Evolutionary conservation across 2,888 invertebrate species (phyloP).

Genomic region (Dugesia japonica): DNA sequence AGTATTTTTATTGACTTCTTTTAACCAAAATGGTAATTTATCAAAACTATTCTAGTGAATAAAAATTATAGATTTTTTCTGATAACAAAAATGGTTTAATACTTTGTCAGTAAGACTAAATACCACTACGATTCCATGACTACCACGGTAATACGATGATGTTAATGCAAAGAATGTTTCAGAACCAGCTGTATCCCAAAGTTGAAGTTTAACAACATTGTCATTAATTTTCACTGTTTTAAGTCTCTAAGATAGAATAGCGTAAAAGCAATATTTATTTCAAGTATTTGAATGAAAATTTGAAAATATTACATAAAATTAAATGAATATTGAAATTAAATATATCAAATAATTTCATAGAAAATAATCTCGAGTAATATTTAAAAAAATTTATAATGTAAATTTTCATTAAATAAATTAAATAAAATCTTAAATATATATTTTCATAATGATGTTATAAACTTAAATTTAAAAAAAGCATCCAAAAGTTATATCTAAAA

Average conservation of each 20-base stretch:
- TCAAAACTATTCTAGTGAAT: neutral
- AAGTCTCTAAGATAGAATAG: neutral
- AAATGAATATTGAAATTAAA: too few species aligned
- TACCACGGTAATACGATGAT: neutral
- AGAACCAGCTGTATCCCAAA: neutral
- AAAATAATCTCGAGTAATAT: too few species aligned
- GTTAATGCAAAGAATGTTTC: neutral
- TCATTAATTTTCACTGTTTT: conserved; percentile 7
- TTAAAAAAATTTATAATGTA: too few species aligned
- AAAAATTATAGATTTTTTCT: neutral
- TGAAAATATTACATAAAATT: neutral
- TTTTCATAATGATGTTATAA: too few species aligned
- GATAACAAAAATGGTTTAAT: neutral
- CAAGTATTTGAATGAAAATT: neutral
- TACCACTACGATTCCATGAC: neutral
- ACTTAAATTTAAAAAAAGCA: too few species aligned
- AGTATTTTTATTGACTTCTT: neutral
- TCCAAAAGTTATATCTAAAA: too few species aligned
- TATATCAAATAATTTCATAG: too few species aligned
- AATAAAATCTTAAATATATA: too few species aligned
- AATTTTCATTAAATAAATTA: too few species aligned
- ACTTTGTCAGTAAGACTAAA: neutral
- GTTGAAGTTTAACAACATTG: neutral
- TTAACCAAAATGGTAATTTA: neutral
- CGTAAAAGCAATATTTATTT: too few species aligned